phyloP scores from a whole-genome alignment of 2,113 vertebrate species.

The Bagarius yarrelli region DNA sequence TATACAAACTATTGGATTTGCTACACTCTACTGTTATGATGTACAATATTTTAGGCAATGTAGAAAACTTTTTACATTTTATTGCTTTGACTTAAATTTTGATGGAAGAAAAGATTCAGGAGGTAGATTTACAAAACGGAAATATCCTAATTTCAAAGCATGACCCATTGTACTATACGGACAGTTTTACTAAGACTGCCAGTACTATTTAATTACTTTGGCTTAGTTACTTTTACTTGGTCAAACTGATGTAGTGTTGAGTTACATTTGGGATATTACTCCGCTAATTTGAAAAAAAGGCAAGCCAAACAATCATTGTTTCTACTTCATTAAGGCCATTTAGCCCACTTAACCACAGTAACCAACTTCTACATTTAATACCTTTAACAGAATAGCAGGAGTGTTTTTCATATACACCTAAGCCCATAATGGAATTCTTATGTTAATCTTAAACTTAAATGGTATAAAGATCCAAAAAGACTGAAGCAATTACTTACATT shows the following conservation, averaged over 20 bases:
- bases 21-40: slow-evolving; percentile 35
- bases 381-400: slow-evolving; percentile 32
- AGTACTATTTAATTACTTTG: slow-evolving; percentile 55
- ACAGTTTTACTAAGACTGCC: slow-evolving; percentile 55
- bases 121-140: slow-evolving; percentile 40
- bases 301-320: slow-evolving; percentile 48
- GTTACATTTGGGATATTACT: slow-evolving; percentile 51
- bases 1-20: slow-evolving; percentile 47
- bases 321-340: slow-evolving; percentile 47
- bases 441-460: slow-evolving; percentile 1
- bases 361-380: slow-evolving; percentile 27
- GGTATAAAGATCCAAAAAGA: background rate
- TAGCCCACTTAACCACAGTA: slow-evolving; percentile 31
- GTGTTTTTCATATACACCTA: slow-evolving; percentile 10
- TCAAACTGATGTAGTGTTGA: slow-evolving; percentile 53
- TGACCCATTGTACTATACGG: slow-evolving; percentile 40
- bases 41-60: background rate
- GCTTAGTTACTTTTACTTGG: slow-evolving; percentile 50
- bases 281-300: slow-evolving; percentile 48
- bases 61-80: background rate
- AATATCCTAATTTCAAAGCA: background rate
- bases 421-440: background rate
- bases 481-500: background rate
- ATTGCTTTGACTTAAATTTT: slow-evolving; percentile 1
- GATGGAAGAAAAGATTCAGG: slow-evolving; percentile 16